phyloP scores from a whole-genome alignment of 2,888 invertebrate genomes.

The Exephanes ischioxanthus region DNA sequence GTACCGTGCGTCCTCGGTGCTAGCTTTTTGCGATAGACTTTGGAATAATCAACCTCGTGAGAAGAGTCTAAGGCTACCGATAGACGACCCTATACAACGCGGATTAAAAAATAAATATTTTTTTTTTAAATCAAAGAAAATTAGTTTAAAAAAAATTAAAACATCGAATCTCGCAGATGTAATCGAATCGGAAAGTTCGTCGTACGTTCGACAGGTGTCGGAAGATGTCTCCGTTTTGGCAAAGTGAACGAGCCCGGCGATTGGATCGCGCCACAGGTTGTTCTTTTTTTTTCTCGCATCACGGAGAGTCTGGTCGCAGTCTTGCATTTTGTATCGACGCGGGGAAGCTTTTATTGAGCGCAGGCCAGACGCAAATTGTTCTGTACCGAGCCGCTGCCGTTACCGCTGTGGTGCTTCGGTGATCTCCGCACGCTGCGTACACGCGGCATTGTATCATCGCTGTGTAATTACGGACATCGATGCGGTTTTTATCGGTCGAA shows the following conservation, averaged over 20 bases:
- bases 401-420: conserved; percentile 17
- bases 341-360: conserved; percentile 26
- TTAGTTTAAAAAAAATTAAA: background rate
- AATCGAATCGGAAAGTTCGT: conserved; percentile 2
- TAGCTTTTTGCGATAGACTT: background rate
- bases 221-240: background rate
- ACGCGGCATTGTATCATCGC: conserved; percentile 50
- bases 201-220: background rate
- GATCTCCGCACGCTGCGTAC: conserved; percentile 20
- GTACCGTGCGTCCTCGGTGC: background rate
- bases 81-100: background rate
- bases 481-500: conserved; percentile 64
- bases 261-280: conserved; percentile 24
- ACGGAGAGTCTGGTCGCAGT: conserved; percentile 1
- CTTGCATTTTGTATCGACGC: conserved; percentile 11
- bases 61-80: background rate
- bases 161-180: too few relatives aligned
- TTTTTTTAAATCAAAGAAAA: background rate
- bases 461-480: conserved; percentile 57
- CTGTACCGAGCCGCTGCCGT: background rate
- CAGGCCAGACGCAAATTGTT: conserved; percentile 10
- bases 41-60: background rate
- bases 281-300: background rate
- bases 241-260: conserved; percentile 12
- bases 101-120: background rate